phyloP scores from a whole-genome alignment of 2,888 invertebrate genomes.

The Polymixis flavicincta region DNA sequence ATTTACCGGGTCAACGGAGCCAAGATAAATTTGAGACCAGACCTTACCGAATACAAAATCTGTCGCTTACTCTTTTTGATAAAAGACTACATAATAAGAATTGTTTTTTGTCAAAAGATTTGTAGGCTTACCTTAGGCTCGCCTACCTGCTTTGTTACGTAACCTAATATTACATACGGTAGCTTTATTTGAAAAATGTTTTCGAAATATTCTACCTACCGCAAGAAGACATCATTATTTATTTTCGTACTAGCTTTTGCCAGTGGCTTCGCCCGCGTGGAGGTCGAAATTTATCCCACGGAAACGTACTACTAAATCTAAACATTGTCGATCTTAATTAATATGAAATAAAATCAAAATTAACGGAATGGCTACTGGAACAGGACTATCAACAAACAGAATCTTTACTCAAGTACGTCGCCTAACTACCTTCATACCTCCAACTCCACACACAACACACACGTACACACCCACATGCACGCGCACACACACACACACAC shows the following conservation, averaged over 20 bases:
- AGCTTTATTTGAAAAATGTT: slow-evolving; percentile 30
- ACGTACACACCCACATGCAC: no score
- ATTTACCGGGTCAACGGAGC: slow-evolving; percentile 85
- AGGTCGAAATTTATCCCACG: no score
- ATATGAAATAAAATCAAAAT: no score
- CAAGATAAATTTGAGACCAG: slow-evolving; percentile 82
- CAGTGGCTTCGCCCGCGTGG: no score
- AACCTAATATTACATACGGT: slow-evolving; percentile 32
- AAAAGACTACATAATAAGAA: slow-evolving; percentile 67
- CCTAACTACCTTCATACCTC: no score
- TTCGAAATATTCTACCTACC: slow-evolving; percentile 28
- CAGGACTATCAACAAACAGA: no score
- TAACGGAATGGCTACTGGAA: no score
- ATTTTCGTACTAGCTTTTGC: background rate
- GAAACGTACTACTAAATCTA: no score
- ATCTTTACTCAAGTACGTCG: no score
- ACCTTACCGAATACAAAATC: slow-evolving; percentile 81
- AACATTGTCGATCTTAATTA: no score
- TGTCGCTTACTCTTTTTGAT: slow-evolving; percentile 75
- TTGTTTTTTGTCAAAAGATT: slow-evolving; percentile 63
- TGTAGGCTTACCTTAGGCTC: slow-evolving; percentile 42
- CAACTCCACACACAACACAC: no score
- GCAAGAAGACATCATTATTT: slow-evolving; percentile 24
- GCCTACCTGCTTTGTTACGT: slow-evolving; percentile 43
- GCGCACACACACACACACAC: no score